Evolutionary conservation across 2,888 invertebrate species (phyloP).

Genomic region (Limulus polyphemus): DNA sequence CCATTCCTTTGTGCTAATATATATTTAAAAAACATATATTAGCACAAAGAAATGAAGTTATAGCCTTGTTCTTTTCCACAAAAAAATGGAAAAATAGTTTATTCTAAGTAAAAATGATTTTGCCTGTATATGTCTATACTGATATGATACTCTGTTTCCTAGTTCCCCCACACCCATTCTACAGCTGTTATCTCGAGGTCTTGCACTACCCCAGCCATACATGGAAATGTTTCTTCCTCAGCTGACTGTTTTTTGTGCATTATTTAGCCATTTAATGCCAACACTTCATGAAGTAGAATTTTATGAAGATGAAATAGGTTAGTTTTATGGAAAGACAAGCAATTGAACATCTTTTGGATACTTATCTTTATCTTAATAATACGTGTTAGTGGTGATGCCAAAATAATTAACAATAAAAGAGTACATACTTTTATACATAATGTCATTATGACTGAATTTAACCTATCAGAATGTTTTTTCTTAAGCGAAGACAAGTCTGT

Average conservation of each 20-base stretch:
- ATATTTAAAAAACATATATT: too few species aligned
- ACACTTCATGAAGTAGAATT: conserved; percentile 80
- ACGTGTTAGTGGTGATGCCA: background rate
- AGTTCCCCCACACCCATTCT: conserved; percentile 45
- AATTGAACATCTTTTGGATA: background rate
- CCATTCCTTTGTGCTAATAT: too few species aligned
- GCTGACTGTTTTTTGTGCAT: conserved; percentile 66
- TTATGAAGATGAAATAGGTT: conserved; percentile 37
- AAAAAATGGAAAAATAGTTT: too few species aligned
- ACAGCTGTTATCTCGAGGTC: conserved; percentile 53
- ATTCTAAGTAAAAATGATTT: too few species aligned
- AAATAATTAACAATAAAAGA: background rate
- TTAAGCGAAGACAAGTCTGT: too few species aligned
- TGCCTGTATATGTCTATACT: too few species aligned
- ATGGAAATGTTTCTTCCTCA: conserved; percentile 59
- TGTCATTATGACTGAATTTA: too few species aligned
- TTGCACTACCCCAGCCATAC: conserved; percentile 48
- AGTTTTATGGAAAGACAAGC: background rate
- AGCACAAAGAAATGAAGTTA: too few species aligned
- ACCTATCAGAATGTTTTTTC: too few species aligned
- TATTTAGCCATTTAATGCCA: conserved; percentile 64
- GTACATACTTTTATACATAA: background rate
- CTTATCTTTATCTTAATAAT: background rate
- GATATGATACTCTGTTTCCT: conserved; percentile 3
- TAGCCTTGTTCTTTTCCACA: too few species aligned